Conservation (phyloP, 2,113 vertebrate species). For the Microcebus lehilahytsara region DNA sequence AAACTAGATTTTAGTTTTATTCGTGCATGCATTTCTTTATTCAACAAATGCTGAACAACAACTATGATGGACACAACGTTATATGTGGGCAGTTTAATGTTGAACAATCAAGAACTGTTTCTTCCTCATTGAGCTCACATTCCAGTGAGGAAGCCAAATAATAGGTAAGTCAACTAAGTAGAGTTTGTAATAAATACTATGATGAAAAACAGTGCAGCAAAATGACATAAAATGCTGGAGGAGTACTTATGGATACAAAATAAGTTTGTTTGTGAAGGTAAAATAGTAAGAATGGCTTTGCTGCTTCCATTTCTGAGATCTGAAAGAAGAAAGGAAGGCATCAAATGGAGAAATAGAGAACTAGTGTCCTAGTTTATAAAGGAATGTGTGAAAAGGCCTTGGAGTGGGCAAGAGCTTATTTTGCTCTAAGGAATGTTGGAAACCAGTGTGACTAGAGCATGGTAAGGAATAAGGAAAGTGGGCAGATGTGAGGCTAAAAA, state of each 20-base stretch:
- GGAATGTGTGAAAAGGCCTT: background rate
- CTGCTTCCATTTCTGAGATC: background rate
- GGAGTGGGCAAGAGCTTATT: background rate
- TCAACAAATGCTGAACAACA: background rate
- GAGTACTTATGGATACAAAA: background rate
- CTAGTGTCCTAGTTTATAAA: background rate
- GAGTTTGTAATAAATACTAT: background rate
- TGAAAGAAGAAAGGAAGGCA: background rate
- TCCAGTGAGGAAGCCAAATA: background rate
- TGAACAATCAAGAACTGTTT: background rate
- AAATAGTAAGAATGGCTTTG: background rate
- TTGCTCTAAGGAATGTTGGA: background rate
- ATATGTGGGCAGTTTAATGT: background rate
- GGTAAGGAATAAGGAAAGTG: background rate
- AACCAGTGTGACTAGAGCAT: rapidly evolving
- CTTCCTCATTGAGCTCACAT: background rate
- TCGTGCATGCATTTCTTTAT: background rate
- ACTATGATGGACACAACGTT: background rate
- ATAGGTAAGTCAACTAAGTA: background rate
- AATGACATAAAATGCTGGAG: background rate
- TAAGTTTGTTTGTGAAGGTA: background rate
- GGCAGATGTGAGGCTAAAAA: background rate
- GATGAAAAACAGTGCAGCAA: background rate
- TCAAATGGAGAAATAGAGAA: background rate
- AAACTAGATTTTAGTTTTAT: background rate